These are phyloP conservation scores for Mycetomoellerius zeteki DNA, from an alignment of 1,140 invertebrate species.

Conservation along the genomic window DNA sequence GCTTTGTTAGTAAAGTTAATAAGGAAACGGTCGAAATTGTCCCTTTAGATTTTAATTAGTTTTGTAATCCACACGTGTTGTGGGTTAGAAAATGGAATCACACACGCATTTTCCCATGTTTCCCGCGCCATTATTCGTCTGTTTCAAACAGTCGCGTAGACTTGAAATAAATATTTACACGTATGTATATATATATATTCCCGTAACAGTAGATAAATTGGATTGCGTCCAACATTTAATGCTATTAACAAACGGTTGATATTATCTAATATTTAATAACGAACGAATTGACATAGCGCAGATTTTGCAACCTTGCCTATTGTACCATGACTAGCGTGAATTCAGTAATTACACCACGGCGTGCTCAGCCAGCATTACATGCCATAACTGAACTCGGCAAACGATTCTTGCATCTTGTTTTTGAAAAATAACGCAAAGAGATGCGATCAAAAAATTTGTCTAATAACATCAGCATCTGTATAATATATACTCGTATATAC, in stretches of 20 bases:
- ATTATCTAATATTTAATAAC: neutral
- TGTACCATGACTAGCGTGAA: neutral
- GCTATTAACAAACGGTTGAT: neutral
- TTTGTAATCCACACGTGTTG: neutral
- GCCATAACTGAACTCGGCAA: neutral
- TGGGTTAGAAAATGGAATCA: neutral
- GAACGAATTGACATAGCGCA: neutral
- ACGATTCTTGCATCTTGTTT: neutral
- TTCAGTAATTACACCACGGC: slow-evolving; percentile 6
- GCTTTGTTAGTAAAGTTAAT: too few relatives aligned
- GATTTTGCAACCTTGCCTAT: neutral
- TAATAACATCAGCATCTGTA: neutral
- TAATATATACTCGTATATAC: too few relatives aligned
- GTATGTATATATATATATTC: neutral
- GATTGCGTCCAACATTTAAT: neutral
- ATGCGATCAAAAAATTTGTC: neutral
- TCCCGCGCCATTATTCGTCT: neutral
- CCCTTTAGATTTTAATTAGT: neutral
- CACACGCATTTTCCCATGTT: too few relatives aligned
- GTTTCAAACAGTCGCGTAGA: neutral
- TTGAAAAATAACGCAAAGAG: neutral
- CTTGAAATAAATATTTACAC: neutral
- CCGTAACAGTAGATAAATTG: neutral
- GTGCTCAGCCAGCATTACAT: neutral
- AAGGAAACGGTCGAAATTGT: too few relatives aligned